These are phyloP conservation scores for Arvicanthis niloticus DNA, from an alignment of 2,113 vertebrate species.

Conservation along the genomic window DNA sequence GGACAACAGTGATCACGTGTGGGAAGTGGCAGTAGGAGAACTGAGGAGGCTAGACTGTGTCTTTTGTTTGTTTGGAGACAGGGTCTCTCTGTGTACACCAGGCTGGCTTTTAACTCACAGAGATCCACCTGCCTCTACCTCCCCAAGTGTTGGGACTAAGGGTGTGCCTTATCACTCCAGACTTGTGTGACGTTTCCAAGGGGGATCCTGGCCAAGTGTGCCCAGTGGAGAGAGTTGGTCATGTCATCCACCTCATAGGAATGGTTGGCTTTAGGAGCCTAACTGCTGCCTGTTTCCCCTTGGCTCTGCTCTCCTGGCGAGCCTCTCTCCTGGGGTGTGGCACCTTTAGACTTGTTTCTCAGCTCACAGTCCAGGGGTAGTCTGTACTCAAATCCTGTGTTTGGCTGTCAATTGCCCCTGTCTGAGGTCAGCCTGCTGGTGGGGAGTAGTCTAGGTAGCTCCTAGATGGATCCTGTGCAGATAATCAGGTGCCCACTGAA, in stretches of 20 bases:
- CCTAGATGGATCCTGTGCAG: background rate
- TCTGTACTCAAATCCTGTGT: background rate
- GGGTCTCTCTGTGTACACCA: background rate
- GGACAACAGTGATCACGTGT: rapidly evolving
- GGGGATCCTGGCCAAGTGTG: background rate
- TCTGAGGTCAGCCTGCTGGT: background rate
- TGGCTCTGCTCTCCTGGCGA: slow-evolving; percentile 1
- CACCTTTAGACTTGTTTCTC: background rate
- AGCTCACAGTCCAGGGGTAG: background rate
- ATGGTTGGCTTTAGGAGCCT: background rate
- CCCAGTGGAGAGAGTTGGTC: background rate
- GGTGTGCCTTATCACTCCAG: background rate
- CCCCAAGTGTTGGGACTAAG: background rate
- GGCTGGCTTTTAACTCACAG: background rate
- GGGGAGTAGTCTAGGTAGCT: background rate
- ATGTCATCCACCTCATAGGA: background rate
- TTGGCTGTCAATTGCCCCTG: background rate
- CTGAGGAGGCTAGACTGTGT: background rate
- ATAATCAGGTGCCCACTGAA: background rate
- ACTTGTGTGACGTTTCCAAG: background rate
- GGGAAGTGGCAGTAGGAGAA: no score
- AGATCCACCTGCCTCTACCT: background rate
- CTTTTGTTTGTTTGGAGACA: background rate
- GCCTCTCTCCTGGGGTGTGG: background rate
- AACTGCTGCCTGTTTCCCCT: rapidly evolving